A percentile compares a stretch with the other conserved stretches of the same genome.
These are phyloP conservation scores for Semnornis frantzii DNA, from an alignment of 2,113 vertebrate genomes.

Conservation along the genomic window DNA sequence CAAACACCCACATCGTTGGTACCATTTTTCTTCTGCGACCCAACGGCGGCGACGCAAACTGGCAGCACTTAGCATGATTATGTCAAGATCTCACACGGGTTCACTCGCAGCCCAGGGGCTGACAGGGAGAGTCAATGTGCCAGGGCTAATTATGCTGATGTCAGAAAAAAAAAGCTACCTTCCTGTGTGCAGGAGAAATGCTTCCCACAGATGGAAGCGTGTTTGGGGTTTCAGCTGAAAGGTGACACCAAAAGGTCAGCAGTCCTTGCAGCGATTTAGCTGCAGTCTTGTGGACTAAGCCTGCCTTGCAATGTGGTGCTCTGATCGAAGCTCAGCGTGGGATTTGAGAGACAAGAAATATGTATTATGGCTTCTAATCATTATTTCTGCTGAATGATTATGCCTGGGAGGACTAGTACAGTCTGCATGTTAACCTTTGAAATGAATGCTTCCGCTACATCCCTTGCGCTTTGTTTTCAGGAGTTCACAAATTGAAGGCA, in stretches of 20 bases:
- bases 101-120: slow-evolving; percentile 67
- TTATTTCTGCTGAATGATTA: slow-evolving; percentile 1
- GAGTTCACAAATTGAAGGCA: not conserved
- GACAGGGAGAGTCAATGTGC: slow-evolving; percentile 58
- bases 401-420: not conserved
- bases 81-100: slow-evolving; percentile 71
- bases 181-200: slow-evolving; percentile 53
- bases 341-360: not conserved
- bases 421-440: not conserved
- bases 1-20: slow-evolving; percentile 22
- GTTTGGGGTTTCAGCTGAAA: slow-evolving; percentile 56
- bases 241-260: slow-evolving; percentile 39
- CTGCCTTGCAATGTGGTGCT: slow-evolving; percentile 16
- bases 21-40: slow-evolving; percentile 68
- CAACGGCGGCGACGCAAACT: slow-evolving; percentile 46
- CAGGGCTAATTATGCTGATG: slow-evolving; percentile 72
- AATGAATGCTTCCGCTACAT: not conserved
- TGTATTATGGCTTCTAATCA: slow-evolving; percentile 29
- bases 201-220: slow-evolving; percentile 46
- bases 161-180: slow-evolving; percentile 48
- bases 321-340: slow-evolving; percentile 28
- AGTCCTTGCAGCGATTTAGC: slow-evolving; percentile 54
- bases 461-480: not conserved
- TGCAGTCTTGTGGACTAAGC: slow-evolving; percentile 35
- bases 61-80: slow-evolving; percentile 75